Conservation (phyloP, 1,140 invertebrate genomes). For the Bombus superbus region DNA sequence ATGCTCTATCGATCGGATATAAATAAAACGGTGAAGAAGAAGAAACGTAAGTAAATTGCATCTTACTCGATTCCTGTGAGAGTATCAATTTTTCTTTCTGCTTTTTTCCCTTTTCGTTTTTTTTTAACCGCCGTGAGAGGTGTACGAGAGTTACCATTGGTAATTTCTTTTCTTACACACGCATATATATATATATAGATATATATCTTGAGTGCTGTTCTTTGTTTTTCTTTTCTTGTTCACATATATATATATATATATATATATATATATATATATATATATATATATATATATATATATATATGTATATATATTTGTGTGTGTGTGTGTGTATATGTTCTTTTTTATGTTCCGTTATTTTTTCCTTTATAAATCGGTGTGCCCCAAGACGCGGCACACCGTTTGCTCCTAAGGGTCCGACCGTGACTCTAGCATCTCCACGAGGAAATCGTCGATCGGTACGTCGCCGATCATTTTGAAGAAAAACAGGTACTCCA, state of each 20-base stretch:
- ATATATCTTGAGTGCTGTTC: conserved; percentile 26
- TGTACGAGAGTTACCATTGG: conserved; percentile 1
- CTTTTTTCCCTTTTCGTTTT: not conserved
- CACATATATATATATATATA: conserved; percentile 1
- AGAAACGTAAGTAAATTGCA: conserved; percentile 62
- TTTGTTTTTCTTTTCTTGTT: conserved; percentile 12
- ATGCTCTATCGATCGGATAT: conserved; percentile 47
- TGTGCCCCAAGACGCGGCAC: conserved; percentile 77
- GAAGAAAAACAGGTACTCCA: conserved; percentile 98
- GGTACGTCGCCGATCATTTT: conserved; percentile 92
- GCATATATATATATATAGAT: not conserved
- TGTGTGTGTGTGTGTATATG: not conserved
- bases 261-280: not conserved
- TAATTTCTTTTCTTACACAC: conserved; percentile 27
- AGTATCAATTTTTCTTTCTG: conserved; percentile 12
- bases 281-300: not conserved
- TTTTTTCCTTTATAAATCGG: conserved; percentile 71
- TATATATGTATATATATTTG: conserved; percentile 6
- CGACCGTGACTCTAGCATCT: conserved; percentile 87
- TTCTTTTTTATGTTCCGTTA: no score
- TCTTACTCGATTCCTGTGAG: conserved; percentile 27
- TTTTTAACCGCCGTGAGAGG: not conserved
- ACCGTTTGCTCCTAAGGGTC: conserved; percentile 81
- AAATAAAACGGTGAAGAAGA: conserved; percentile 46
- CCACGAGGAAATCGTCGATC: conserved; percentile 88